Evolutionary conservation across 2,113 vertebrate species (phyloP).

Genomic region (Lonchura striata): DNA sequence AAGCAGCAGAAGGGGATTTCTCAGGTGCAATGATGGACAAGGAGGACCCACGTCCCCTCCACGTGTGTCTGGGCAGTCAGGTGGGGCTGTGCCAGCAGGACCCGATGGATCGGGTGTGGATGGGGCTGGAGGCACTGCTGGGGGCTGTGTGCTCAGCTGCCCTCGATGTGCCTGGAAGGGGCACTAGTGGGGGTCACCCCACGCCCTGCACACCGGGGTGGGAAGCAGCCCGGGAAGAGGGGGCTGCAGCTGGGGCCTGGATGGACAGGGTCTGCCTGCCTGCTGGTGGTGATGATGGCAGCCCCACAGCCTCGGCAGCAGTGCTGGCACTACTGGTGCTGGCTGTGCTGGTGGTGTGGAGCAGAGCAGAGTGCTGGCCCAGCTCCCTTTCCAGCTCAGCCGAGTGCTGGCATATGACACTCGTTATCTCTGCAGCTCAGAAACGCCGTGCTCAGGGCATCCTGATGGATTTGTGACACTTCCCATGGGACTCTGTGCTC

Average conservation of each 20-base stretch:
- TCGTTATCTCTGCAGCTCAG: conserved; percentile 49
- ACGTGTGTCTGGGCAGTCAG: rapidly evolving
- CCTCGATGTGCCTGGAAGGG: background rate
- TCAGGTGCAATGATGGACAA: background rate
- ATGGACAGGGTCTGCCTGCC: rapidly evolving
- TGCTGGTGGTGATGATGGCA: rapidly evolving
- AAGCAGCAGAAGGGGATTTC: background rate
- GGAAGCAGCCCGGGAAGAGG: background rate
- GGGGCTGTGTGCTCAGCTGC: background rate
- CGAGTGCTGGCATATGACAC: background rate
- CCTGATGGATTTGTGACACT: conserved; percentile 60
- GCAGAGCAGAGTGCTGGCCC: background rate
- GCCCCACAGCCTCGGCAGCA: rapidly evolving
- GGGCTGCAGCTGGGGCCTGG: background rate
- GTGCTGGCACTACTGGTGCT: background rate
- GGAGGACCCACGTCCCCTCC: rapidly evolving
- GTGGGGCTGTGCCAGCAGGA: rapidly evolving
- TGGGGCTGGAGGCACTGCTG: background rate
- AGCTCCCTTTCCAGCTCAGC: background rate
- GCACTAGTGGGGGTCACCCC: background rate
- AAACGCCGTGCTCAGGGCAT: conserved; percentile 4
- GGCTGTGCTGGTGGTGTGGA: background rate
- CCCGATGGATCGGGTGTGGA: rapidly evolving
- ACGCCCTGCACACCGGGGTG: rapidly evolving
- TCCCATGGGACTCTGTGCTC: conserved; percentile 10